These are phyloP conservation scores for Orthosia incerta DNA, from an alignment of 2,888 invertebrate genomes.

Conservation along the genomic window DNA sequence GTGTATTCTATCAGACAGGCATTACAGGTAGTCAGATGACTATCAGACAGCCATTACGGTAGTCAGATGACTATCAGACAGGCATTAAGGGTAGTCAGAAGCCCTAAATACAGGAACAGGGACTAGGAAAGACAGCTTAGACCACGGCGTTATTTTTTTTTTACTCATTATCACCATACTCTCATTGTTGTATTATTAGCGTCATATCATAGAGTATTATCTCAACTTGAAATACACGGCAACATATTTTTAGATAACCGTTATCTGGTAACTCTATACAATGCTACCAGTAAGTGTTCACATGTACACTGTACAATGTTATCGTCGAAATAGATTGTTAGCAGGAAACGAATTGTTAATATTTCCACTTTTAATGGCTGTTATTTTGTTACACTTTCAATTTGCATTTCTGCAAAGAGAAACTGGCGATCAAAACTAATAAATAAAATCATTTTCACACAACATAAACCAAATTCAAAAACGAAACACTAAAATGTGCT, in stretches of 20 bases:
- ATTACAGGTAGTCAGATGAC: too few species aligned
- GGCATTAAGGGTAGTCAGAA: too few species aligned
- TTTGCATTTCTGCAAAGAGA: neutral
- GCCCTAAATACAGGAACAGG: too few species aligned
- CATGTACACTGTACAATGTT: conserved; percentile 35
- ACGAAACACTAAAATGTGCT: too few species aligned
- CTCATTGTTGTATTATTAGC: conserved; percentile 6
- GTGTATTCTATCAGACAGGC: too few species aligned
- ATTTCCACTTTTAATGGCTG: conserved; percentile 8
- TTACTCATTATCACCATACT: neutral
- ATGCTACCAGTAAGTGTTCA: conserved; percentile 40
- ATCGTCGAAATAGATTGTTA: conserved; percentile 39
- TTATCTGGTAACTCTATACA: conserved; percentile 55
- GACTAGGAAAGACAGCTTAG: neutral
- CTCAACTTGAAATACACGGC: conserved; percentile 26
- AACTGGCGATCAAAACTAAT: neutral
- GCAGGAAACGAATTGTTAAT: conserved; percentile 30
- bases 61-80: too few species aligned
- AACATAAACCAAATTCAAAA: too few species aligned
- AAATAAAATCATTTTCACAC: too few species aligned
- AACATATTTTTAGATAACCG: conserved; percentile 52
- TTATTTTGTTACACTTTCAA: conserved; percentile 12
- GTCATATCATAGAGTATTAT: conserved; percentile 22
- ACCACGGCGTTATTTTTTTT: neutral
- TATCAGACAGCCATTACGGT: too few species aligned